Percentiles rank a stretch among this genome's conserved stretches.
Conservation (phyloP, 2,797 vertebrate species). For the Siniperca obscura region DNA sequence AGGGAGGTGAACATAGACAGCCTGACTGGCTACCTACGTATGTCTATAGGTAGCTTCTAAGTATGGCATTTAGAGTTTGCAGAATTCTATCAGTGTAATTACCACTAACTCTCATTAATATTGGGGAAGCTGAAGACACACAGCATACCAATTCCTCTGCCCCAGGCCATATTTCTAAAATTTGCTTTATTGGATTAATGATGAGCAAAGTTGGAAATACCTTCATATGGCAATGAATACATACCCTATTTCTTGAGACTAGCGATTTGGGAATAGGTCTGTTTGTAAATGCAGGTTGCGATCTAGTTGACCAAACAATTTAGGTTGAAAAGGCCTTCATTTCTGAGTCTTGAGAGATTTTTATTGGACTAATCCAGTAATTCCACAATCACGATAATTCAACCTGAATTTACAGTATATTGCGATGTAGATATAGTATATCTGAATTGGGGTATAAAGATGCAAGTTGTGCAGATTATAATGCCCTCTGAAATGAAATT, state of each 20-base stretch:
- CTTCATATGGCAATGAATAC: constrained; percentile 15
- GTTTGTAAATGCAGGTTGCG: not conserved
- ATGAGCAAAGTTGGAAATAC: constrained; percentile 47
- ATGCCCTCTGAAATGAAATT: not conserved
- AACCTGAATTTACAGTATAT: not conserved
- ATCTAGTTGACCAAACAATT: not conserved
- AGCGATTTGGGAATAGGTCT: not conserved
- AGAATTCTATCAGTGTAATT: constrained; percentile 40
- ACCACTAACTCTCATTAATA: constrained; percentile 44
- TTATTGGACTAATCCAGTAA: constrained; percentile 6
- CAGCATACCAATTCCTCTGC: constrained; percentile 56
- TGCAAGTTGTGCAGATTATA: not conserved
- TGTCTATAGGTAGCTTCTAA: constrained; percentile 10
- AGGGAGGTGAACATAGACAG: not conserved
- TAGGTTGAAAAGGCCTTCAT: not conserved
- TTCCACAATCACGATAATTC: not conserved
- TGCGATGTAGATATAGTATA: not conserved
- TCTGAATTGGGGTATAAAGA: not conserved
- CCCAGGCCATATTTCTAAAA: constrained; percentile 50
- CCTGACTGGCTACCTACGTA: not conserved
- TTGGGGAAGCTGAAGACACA: constrained; percentile 35
- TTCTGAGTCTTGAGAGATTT: not conserved
- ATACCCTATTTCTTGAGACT: constrained; percentile 3
- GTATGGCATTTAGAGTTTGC: constrained; percentile 15
- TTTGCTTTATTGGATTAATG: constrained; percentile 56